Conservation (phyloP, 1,140 invertebrate species). For the Globodera ellingtonae region DNA sequence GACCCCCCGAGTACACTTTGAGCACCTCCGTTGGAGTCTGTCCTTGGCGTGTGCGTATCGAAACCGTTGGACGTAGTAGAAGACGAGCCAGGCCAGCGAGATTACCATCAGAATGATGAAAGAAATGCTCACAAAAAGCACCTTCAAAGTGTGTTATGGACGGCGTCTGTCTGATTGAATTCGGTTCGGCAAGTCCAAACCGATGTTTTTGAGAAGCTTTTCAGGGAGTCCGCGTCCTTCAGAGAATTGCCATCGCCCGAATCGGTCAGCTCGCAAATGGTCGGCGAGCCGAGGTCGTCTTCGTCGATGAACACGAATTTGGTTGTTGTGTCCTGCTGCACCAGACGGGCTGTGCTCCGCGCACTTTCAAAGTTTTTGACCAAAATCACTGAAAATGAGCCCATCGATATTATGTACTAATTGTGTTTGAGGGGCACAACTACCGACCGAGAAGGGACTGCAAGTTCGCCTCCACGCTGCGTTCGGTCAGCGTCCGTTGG, state of each 20-base stretch:
- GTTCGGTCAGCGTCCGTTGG: slow-evolving; percentile 36
- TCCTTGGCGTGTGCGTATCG: slow-evolving; percentile 85
- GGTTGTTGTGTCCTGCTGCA: slow-evolving; percentile 40
- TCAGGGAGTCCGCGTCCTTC: slow-evolving; percentile 46
- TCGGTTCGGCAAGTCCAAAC: slow-evolving; percentile 27
- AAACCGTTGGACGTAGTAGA: slow-evolving; percentile 85
- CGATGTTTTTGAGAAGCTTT: slow-evolving; percentile 63
- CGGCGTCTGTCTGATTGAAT: background rate
- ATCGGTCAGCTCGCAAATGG: slow-evolving; percentile 40
- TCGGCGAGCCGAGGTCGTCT: slow-evolving; percentile 39
- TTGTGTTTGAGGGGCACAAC: too few relatives aligned
- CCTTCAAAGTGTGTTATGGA: slow-evolving; percentile 60
- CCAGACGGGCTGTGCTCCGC: slow-evolving; percentile 22
- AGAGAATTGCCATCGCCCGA: slow-evolving; percentile 47
- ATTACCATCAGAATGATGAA: slow-evolving; percentile 92
- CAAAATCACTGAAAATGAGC: slow-evolving; percentile 9
- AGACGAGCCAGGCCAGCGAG: slow-evolving; percentile 86
- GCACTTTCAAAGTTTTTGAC: slow-evolving; percentile 15
- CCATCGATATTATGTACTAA: background rate
- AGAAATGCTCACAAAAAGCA: slow-evolving; percentile 87
- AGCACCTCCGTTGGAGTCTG: slow-evolving; percentile 72
- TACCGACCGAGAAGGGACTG: slow-evolving; percentile 36
- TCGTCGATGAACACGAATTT: slow-evolving; percentile 53
- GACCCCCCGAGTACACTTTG: too few relatives aligned
- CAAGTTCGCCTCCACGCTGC: slow-evolving; percentile 40